Evolutionary conservation across 1,140 invertebrate genomes (phyloP).

Genomic region (Lordiphosa mommai): DNA sequence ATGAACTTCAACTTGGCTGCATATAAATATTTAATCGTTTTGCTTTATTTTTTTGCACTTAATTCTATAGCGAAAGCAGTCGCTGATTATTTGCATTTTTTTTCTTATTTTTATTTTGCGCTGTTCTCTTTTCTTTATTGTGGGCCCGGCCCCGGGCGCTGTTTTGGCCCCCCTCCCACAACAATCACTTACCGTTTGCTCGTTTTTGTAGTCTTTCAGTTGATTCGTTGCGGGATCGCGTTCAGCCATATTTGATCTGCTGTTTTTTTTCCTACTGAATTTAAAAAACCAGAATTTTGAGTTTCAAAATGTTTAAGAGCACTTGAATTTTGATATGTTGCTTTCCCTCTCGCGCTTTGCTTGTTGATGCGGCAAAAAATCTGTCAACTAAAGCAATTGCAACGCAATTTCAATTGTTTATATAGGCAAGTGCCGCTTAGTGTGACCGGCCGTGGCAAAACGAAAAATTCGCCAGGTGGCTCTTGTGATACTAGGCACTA

Average conservation of each 20-base stretch:
- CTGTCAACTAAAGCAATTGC: constrained; percentile 45
- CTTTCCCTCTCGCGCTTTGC: not conserved
- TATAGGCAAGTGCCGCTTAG: constrained; percentile 30
- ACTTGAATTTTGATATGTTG: not conserved
- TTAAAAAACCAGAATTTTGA: constrained; percentile 48
- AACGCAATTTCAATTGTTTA: constrained; percentile 40
- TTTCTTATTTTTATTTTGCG: not conserved
- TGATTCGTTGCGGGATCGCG: constrained; percentile 86
- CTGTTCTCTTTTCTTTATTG: not conserved
- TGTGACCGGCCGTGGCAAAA: not conserved
- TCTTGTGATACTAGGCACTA: not conserved
- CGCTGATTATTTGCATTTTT: not conserved
- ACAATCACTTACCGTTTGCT: constrained; percentile 81
- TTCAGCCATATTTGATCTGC: constrained; percentile 79
- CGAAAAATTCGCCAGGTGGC: too few relatives aligned
- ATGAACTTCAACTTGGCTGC: too few relatives aligned
- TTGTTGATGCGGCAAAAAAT: constrained; percentile 28
- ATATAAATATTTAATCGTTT: too few relatives aligned
- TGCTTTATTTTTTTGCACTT: not conserved
- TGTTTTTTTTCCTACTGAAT: constrained; percentile 18
- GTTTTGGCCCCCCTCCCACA: constrained; percentile 15
- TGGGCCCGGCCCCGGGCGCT: too few relatives aligned
- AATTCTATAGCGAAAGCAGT: constrained; percentile 1
- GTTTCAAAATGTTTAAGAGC: not conserved
- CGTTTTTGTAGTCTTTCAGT: constrained; percentile 84